Evolutionary conservation across 2,888 invertebrate species (phyloP).

Genomic region (Osmoderma eremita): DNA sequence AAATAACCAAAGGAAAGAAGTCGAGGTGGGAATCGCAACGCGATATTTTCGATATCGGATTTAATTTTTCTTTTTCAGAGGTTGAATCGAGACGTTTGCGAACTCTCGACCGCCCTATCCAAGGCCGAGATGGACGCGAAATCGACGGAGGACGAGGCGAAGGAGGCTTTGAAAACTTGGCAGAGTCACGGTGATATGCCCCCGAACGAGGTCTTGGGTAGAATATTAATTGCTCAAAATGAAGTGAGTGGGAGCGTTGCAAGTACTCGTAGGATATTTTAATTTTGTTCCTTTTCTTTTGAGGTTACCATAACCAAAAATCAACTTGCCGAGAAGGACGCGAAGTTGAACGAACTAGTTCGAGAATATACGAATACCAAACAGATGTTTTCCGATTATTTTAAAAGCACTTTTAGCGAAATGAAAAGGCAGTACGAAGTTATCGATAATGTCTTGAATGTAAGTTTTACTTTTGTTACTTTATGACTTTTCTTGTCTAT

Average conservation of each 20-base stretch:
- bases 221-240: constrained; percentile 59
- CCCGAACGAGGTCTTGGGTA: constrained; percentile 59
- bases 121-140: constrained; percentile 60
- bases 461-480: constrained; percentile 53
- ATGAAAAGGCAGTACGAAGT: constrained; percentile 72
- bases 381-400: constrained; percentile 63
- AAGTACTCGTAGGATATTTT: not conserved
- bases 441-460: constrained; percentile 70
- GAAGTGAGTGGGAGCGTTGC: constrained; percentile 55
- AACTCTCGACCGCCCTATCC: constrained; percentile 67
- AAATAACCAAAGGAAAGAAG: constrained; percentile 68
- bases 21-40: constrained; percentile 62
- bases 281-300: constrained; percentile 36
- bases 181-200: constrained; percentile 61
- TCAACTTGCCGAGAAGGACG: constrained; percentile 62
- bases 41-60: not conserved
- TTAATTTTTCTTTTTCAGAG: constrained; percentile 59
- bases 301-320: constrained; percentile 62
- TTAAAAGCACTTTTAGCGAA: constrained; percentile 65
- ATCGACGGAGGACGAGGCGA: constrained; percentile 61
- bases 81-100: constrained; percentile 69
- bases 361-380: constrained; percentile 61
- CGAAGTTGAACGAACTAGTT: constrained; percentile 61
- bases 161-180: constrained; percentile 61
- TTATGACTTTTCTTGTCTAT: not conserved